Base-by-base conservation (phyloP, 2,888 invertebrate genomes). In the Ophioninae sp. region DNA sequence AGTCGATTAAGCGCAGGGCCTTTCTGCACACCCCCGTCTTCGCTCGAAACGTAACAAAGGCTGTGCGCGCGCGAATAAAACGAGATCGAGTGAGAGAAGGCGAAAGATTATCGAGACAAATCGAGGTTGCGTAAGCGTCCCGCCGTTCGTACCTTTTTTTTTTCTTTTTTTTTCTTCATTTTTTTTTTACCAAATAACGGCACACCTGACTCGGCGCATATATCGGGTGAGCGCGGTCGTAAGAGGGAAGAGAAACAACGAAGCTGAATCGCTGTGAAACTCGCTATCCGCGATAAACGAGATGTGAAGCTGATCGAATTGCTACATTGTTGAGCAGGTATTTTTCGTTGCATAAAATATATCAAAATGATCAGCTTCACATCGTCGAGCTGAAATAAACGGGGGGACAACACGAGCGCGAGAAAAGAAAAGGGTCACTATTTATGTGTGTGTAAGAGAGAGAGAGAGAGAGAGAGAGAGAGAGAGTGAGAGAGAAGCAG, bases 1-100 rank as follows among this genome's bases (percentile, higher is more conserved):
- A 86, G 86, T 86, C 85, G 88, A 87, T 87, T 88, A 86, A 88
- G 79, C 62, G 81, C 69, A 23, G 69, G 23, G 73, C 73, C 75
- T 57, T 57, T 44, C 61, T 44, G 39, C 50, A 30, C 37, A 56
- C 56, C 68, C 62, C 50, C 13, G 64, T 85, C 81, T 82, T 80
- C 82, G 83, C 82, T 75, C 7, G 81, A 75, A 85, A 82, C 81
- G 73, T 82, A 87, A 87, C 88, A 87, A 87, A 88, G 86, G 85
- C 82, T 82, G 72, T 75, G 39, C 64, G 56, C 23, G 65, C 59
- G 72, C 78, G 72, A 79, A 78, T 69, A 50, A 70, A 84, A 81
- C 20, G 61, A 69, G 74, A 77, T 57, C 17, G 81, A 75, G 72
- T 13, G 78, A 81, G 77, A 84, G 74, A 50, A 50, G 73, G 70